Percentiles rank a stretch among this genome's conserved stretches.
phyloP scores from a whole-genome alignment of 2,888 invertebrate species.

The Chorisops tibialis region DNA sequence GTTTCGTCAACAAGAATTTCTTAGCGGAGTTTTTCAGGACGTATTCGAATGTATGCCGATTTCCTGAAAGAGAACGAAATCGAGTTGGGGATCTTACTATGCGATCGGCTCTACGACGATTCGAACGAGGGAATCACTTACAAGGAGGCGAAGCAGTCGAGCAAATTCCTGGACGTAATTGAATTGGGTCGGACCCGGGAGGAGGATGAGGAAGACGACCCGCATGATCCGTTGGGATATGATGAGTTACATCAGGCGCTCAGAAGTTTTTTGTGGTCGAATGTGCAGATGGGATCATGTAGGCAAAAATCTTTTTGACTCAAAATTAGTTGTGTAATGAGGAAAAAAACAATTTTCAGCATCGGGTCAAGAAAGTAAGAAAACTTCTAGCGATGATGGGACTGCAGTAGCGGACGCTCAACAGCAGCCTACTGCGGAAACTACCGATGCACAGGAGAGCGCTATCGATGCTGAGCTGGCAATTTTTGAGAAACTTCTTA shows the following conservation, averaged over 20 bases:
- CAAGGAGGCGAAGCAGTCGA: conserved; percentile 39
- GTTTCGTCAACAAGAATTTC: conserved; percentile 10
- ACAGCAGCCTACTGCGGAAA: not conserved
- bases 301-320: not conserved
- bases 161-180: conserved; percentile 38
- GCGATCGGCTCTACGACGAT: conserved; percentile 37
- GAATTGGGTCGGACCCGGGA: conserved; percentile 38
- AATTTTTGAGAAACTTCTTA: conserved; percentile 38
- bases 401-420: not conserved
- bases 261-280: conserved; percentile 39
- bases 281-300: conserved; percentile 29
- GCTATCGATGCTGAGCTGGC: conserved; percentile 36
- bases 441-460: not conserved
- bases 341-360: not conserved
- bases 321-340: not conserved
- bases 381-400: not conserved
- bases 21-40: conserved; percentile 36
- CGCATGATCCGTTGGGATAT: conserved; percentile 38
- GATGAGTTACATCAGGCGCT: conserved; percentile 38
- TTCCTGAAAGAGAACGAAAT: conserved; percentile 38
- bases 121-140: conserved; percentile 39
- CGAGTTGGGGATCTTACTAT: conserved; percentile 39
- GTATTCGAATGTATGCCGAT: conserved; percentile 37
- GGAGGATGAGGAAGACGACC: conserved; percentile 36
- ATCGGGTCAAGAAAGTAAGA: not conserved